phyloP scores from a whole-genome alignment of 2,888 invertebrate species.

The Agelastica alni region DNA sequence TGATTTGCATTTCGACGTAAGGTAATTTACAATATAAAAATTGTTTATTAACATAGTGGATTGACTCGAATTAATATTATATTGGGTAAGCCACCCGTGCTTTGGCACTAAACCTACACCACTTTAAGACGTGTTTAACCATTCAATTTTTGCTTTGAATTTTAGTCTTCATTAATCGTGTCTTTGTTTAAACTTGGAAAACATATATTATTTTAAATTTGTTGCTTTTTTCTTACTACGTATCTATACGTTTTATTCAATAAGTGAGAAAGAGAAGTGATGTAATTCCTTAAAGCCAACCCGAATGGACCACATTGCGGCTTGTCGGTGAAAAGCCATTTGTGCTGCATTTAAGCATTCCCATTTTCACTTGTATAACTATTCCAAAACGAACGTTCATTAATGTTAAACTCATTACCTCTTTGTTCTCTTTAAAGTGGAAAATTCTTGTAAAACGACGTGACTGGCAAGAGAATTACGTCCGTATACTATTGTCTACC shows the following conservation, averaged over 20 bases:
- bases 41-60: no score
- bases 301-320: constrained; percentile 9
- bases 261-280: not conserved
- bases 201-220: no score
- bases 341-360: constrained; percentile 18
- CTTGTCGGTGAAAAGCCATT: constrained; percentile 21
- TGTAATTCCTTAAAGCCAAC: no score
- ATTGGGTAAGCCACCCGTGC: no score
- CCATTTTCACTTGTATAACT: constrained; percentile 17
- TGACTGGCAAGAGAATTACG: constrained; percentile 27
- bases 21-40: no score
- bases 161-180: not conserved
- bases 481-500: constrained; percentile 11
- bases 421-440: constrained; percentile 33
- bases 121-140: no score
- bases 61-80: no score
- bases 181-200: not conserved
- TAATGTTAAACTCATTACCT: constrained; percentile 34
- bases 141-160: no score
- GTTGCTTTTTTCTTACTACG: no score
- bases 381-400: constrained; percentile 30
- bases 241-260: no score
- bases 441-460: constrained; percentile 27
- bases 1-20: no score
- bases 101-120: no score